phyloP scores from a whole-genome alignment of 2,113 vertebrate species.

The Saimiri boliviensis region DNA sequence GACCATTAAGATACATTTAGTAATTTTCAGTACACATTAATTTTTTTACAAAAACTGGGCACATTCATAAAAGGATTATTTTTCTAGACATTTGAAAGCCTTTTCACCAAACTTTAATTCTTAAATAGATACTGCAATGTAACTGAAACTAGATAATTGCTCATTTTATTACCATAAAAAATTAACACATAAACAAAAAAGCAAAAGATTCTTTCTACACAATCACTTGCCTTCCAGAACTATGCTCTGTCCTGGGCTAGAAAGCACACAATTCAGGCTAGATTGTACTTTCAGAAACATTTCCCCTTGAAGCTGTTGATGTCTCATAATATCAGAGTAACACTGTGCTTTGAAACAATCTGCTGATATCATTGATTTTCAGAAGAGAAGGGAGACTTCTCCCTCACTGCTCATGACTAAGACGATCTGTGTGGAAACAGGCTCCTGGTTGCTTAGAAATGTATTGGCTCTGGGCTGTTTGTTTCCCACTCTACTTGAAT shows the following conservation, averaged over 20 bases:
- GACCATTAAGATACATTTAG: background rate
- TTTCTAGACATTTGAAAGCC: background rate
- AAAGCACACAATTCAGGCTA: background rate
- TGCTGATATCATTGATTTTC: constrained; percentile 62
- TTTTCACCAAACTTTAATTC: constrained; percentile 12
- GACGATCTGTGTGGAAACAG: constrained; percentile 65
- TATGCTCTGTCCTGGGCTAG: background rate
- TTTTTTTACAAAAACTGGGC: background rate
- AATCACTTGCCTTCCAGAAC: background rate
- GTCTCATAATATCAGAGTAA: constrained; percentile 22
- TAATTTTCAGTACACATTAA: background rate
- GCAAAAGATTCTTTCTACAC: background rate
- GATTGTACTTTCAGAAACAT: background rate
- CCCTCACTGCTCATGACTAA: constrained; percentile 50
- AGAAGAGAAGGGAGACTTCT: constrained; percentile 11
- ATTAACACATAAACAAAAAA: background rate
- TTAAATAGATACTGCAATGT: background rate
- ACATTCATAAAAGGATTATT: background rate
- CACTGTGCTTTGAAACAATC: constrained; percentile 9
- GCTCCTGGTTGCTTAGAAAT: constrained; percentile 65
- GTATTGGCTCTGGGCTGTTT: constrained; percentile 41
- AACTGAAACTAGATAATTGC: background rate
- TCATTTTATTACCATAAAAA: background rate
- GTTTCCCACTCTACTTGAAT: constrained; percentile 46
- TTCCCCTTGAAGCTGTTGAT: background rate